Conservation (phyloP, 2,797 vertebrate species). For the Thripadectes ignobilis region DNA sequence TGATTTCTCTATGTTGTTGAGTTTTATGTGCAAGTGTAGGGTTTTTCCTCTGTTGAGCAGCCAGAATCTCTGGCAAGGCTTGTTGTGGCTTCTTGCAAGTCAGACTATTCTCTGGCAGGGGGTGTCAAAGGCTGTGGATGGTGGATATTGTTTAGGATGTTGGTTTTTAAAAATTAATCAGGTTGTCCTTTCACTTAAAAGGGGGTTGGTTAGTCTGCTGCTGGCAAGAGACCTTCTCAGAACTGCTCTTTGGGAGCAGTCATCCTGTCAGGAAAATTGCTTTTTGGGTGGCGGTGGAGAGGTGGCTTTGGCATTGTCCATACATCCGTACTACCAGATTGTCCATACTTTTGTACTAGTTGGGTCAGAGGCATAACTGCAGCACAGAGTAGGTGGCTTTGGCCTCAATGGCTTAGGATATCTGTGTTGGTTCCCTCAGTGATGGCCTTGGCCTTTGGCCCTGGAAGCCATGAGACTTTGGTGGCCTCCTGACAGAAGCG, state of each 20-base stretch:
- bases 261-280: neutral
- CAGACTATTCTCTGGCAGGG: neutral
- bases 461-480: neutral
- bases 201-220: neutral
- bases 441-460: neutral
- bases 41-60: neutral
- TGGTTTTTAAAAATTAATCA: neutral
- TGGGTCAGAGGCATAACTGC: accelerated
- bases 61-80: neutral
- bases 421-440: neutral
- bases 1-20: neutral
- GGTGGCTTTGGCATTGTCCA: neutral
- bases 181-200: neutral
- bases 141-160: neutral
- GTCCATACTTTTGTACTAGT: neutral
- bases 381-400: neutral
- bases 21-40: neutral
- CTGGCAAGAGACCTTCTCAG: neutral
- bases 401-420: neutral
- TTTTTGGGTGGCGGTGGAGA: neutral
- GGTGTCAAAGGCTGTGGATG: accelerated
- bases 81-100: neutral
- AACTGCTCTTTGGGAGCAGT: neutral
- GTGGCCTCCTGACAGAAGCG: neutral
- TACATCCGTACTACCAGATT: neutral